Base-by-base conservation (phyloP, 2,888 invertebrate species). In the Tromatobia lineatoria region DNA sequence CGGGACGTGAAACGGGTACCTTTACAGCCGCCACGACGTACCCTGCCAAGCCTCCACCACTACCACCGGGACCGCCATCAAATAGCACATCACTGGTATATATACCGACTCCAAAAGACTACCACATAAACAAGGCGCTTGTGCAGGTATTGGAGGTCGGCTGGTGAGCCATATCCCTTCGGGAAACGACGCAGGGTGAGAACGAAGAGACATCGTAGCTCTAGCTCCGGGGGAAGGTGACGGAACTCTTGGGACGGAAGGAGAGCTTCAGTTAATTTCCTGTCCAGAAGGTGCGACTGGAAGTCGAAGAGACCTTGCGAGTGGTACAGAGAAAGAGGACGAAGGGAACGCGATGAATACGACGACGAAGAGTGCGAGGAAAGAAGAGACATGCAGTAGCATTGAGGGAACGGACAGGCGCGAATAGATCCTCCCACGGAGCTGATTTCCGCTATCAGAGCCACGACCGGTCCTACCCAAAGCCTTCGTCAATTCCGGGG, bases 251-350 rank as follows among this genome's bases (percentile, higher is more conserved):
- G 61, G 71, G 61, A 34, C 87, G 88, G 87, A 88, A 87, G 83
- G 83, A 77, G 86, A 88, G 88, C 87, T 87, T 87, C 85, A 85
- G 86, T 88, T 88, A 88, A 89, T 89, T 89, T 89, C 89, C 89
- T 88, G 89, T 87, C 75, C 80, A 81, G 74, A 82, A 85, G 74
- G 67, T 80, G 88, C 79, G 78, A 61, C 59, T 74, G 66, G 77
- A 80, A 77, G 67, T 45, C 69, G 47, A 66, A 59, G 76, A 59
- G 38, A 10, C 38, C 42, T 2, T 38, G 13, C 8, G 29, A 52
- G 66, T 34, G 42, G 34, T 38, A 69, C 25, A 20, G 42, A 67
- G 38, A 45, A n/a, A 20, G 42, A 64, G 34, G 25, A 67, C 20
- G 11, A n/a, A 45, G 42, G 25, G 15, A 23, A 15, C 13, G 23